Conservation (phyloP, 1,140 invertebrate genomes). For the Drosophila subpulchrella region DNA sequence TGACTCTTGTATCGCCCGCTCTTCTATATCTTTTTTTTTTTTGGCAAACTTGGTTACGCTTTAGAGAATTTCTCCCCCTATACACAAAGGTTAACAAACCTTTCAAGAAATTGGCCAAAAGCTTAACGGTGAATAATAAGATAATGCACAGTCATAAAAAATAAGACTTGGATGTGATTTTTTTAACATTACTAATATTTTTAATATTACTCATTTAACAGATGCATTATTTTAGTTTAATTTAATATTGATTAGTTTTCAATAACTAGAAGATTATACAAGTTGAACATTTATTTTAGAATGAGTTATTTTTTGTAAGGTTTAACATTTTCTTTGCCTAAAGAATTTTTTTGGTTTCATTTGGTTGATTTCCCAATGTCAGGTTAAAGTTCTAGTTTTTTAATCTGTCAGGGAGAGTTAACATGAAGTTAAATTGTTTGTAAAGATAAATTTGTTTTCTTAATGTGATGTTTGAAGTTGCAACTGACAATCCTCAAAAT, state of each 20-base stretch:
- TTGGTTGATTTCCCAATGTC: too few relatives aligned
- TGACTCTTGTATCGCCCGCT: slow-evolving; percentile 38
- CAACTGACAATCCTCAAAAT: too few relatives aligned
- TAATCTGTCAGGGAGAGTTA: too few relatives aligned
- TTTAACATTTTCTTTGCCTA: too few relatives aligned
- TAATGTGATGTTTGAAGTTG: too few relatives aligned
- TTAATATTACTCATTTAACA: too few relatives aligned
- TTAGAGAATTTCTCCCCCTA: slow-evolving; percentile 54
- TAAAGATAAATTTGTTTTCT: too few relatives aligned
- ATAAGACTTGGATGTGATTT: background rate
- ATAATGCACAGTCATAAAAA: slow-evolving; percentile 17
- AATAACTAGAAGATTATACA: background rate
- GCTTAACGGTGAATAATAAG: slow-evolving; percentile 56
- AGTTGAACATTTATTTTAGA: background rate
- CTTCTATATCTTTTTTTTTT: slow-evolving; percentile 29
- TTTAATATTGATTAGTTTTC: background rate
- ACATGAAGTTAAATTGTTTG: too few relatives aligned
- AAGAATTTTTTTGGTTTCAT: too few relatives aligned
- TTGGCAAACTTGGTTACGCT: slow-evolving; percentile 70
- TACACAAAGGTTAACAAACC: slow-evolving; percentile 66
- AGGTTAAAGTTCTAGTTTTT: too few relatives aligned
- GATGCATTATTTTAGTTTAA: too few relatives aligned
- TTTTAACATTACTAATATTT: background rate
- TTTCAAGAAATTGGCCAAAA: slow-evolving; percentile 52
- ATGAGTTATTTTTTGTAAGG: too few relatives aligned